Percentiles rank a stretch among this genome's conserved stretches.
Evolutionary conservation across 2,888 invertebrate species (phyloP).

Genomic region (Heteropelma amictum): DNA sequence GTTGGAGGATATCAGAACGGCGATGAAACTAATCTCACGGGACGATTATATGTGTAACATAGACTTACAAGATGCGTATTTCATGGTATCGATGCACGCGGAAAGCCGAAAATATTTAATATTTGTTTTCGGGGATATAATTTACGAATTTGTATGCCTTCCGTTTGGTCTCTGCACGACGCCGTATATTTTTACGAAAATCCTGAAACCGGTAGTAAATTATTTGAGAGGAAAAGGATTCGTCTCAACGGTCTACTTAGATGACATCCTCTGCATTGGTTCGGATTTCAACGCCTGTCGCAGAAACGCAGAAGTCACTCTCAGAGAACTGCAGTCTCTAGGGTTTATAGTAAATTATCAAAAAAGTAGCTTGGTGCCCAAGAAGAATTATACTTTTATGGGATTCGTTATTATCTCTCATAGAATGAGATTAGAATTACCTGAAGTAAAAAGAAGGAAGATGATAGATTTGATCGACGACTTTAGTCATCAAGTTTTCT

Average conservation of each 20-base stretch:
- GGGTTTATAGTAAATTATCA: slow-evolving; percentile 19
- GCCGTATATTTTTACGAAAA: slow-evolving; percentile 36
- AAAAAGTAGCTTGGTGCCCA: slow-evolving; percentile 5
- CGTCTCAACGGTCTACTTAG: slow-evolving; percentile 8
- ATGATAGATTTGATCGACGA: no score
- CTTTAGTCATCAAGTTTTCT: no score
- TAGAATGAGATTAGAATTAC: no score
- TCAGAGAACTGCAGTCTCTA: not conserved
- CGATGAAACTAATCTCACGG: slow-evolving; percentile 27
- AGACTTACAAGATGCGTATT: slow-evolving; percentile 40
- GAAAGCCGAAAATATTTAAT: slow-evolving; percentile 35
- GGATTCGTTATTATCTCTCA: no score
- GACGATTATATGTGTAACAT: slow-evolving; percentile 28
- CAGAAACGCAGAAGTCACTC: not conserved
- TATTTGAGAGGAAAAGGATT: slow-evolving; percentile 22
- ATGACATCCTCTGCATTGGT: slow-evolving; percentile 18
- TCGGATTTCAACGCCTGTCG: not conserved
- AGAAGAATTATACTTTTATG: no score
- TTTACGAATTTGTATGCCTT: no score
- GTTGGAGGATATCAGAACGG: slow-evolving; percentile 53
- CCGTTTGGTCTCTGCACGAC: no score
- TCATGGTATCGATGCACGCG: slow-evolving; percentile 16
- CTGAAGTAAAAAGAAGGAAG: no score
- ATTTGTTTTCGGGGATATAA: slow-evolving; percentile 10
- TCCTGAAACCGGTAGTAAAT: slow-evolving; percentile 17